Conservation (phyloP, 1,140 invertebrate species). For the Diuraphis noxia region DNA sequence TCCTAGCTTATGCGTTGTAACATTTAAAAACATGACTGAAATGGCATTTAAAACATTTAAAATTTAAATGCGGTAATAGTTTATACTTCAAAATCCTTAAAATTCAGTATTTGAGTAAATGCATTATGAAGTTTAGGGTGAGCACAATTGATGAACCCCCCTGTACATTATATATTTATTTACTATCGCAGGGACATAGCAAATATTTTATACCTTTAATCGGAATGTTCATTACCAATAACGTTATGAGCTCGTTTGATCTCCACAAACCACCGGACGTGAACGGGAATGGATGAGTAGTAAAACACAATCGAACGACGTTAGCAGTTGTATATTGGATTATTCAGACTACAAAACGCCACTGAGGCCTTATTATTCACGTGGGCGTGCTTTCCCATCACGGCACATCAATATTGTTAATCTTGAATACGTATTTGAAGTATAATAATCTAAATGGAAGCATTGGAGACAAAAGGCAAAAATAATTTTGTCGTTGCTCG, state of each 20-base stretch:
- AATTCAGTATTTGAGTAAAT: not conserved
- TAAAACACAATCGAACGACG: not conserved
- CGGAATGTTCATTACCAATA: not conserved
- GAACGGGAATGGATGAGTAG: not conserved
- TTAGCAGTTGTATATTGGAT: not conserved
- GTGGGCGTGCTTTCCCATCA: not conserved
- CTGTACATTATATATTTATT: not conserved
- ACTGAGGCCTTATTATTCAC: not conserved
- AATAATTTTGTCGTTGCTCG: not conserved
- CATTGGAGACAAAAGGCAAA: not conserved
- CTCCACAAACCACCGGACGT: not conserved
- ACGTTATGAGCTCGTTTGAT: not conserved
- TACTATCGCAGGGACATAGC: not conserved
- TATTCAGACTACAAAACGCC: not conserved
- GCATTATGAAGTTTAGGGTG: not conserved
- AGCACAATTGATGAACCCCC: not conserved
- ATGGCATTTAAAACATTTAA: not conserved
- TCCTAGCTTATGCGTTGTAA: not conserved
- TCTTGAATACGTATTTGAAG: not conserved
- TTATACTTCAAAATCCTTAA: not conserved
- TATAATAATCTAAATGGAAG: not conserved
- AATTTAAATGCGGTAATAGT: not conserved
- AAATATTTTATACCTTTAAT: not conserved
- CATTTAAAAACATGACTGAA: not conserved
- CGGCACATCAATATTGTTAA: not conserved